A percentile compares a stretch with the other conserved stretches of the same genome.
Conservation (phyloP, 2,113 vertebrate genomes). For the Sinocyclocheilus anshuiensis region DNA sequence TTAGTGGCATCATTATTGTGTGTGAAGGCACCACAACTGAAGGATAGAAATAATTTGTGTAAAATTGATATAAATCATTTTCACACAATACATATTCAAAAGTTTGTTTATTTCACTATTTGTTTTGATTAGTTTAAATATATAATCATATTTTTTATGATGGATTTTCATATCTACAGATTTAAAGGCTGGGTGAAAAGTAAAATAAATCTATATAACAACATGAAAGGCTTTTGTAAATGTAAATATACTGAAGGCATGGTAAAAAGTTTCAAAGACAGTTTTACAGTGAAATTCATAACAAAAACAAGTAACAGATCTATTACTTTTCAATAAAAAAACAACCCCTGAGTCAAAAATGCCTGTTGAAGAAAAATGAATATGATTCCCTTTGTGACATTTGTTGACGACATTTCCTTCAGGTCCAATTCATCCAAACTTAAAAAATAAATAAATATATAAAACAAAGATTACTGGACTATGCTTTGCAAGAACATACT, state of each 20-base stretch:
- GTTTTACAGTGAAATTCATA: not conserved
- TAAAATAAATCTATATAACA: not conserved
- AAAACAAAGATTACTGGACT: not conserved
- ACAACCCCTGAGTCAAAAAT: not conserved
- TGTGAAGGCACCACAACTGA: not conserved
- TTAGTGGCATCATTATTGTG: not conserved
- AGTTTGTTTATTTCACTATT: conserved; percentile 1
- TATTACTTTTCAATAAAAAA: not conserved
- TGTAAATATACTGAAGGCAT: not conserved
- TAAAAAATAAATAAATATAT: not conserved
- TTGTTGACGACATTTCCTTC: not conserved
- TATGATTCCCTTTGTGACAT: not conserved
- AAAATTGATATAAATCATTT: not conserved
- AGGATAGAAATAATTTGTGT: not conserved
- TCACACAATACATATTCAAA: not conserved
- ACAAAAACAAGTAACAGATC: not conserved
- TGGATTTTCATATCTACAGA: conserved; percentile 9
- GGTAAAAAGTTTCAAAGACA: not conserved
- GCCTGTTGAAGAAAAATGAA: not conserved
- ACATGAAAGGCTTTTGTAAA: not conserved
- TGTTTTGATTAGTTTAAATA: not conserved
- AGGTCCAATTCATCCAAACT: not conserved
- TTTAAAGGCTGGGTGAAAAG: not conserved
- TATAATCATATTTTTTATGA: not conserved
- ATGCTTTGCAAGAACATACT: not conserved